phyloP scores from a whole-genome alignment of 1,140 invertebrate genomes.

The Hycleus cichorii region DNA sequence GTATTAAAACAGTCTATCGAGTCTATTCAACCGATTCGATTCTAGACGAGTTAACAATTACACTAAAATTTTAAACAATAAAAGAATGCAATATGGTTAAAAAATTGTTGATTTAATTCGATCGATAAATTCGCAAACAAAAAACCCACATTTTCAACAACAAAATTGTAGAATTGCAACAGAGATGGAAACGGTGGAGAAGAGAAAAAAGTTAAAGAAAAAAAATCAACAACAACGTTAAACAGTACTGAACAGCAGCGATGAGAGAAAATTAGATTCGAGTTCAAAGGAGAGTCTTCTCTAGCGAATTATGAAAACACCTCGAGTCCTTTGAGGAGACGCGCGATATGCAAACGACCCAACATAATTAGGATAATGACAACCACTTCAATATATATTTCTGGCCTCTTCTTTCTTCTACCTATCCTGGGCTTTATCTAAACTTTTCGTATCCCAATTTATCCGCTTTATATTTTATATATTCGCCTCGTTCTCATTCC shows the following conservation, averaged over 20 bases:
- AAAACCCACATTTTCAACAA: too few relatives aligned
- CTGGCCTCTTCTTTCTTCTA: not conserved
- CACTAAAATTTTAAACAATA: too few relatives aligned
- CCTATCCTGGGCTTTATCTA: not conserved
- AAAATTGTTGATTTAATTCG: too few relatives aligned
- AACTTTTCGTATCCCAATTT: conserved; percentile 18
- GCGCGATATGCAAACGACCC: conserved; percentile 40
- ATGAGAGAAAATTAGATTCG: conserved; percentile 40
- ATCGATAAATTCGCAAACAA: too few relatives aligned
- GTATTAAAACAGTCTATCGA: too few relatives aligned
- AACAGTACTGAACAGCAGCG: conserved; percentile 29
- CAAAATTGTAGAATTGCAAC: too few relatives aligned
- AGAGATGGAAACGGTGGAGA: conserved; percentile 9
- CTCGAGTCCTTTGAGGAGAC: conserved; percentile 39
- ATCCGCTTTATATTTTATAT: conserved; percentile 12
- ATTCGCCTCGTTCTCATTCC: not conserved
- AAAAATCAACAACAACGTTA: conserved; percentile 40
- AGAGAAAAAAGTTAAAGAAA: conserved; percentile 21
- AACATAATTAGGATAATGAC: conserved; percentile 42
- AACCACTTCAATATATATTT: conserved; percentile 36
- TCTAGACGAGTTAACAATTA: too few relatives aligned
- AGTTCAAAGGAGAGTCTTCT: conserved; percentile 36
- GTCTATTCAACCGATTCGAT: too few relatives aligned
- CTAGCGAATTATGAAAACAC: conserved; percentile 41
- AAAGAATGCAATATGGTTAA: too few relatives aligned